Percentiles rank a stretch among this genome's conserved stretches.
Conservation (phyloP, 2,113 vertebrate genomes). For the Chrysochloris asiatica region DNA sequence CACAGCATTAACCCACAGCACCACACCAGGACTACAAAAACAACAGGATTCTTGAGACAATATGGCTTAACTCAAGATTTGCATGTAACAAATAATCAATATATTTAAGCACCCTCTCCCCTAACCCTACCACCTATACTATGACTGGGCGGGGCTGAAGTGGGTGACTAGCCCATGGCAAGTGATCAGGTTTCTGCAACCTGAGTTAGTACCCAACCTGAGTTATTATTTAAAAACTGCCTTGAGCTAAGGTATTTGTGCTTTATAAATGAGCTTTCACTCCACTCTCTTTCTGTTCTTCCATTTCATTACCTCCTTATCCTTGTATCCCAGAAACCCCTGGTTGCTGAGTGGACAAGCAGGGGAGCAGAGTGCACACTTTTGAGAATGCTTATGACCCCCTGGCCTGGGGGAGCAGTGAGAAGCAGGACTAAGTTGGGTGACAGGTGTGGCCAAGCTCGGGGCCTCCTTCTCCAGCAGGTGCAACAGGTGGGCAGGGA, state of each 20-base stretch:
- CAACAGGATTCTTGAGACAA: fast-evolving
- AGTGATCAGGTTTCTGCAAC: background rate
- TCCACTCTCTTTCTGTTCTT: too few relatives aligned
- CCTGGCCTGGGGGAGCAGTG: background rate
- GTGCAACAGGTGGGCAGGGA: background rate
- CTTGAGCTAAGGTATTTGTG: background rate
- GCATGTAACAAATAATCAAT: too few relatives aligned
- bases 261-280: too few relatives aligned
- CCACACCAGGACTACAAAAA: too few relatives aligned
- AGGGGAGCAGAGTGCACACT: background rate
- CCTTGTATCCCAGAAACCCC: background rate
- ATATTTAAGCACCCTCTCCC: background rate
- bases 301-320: background rate
- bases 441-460: background rate
- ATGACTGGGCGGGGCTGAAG: fast-evolving
- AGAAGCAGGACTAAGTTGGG: background rate
- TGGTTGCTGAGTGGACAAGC: background rate
- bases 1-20: too few relatives aligned
- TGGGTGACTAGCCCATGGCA: background rate
- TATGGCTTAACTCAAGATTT: fast-evolving
- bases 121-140: background rate
- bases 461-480: background rate
- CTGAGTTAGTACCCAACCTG: background rate
- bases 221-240: background rate
- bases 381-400: background rate